Conservation (phyloP, 2,113 vertebrate genomes). For the Antechinus stuartii region DNA sequence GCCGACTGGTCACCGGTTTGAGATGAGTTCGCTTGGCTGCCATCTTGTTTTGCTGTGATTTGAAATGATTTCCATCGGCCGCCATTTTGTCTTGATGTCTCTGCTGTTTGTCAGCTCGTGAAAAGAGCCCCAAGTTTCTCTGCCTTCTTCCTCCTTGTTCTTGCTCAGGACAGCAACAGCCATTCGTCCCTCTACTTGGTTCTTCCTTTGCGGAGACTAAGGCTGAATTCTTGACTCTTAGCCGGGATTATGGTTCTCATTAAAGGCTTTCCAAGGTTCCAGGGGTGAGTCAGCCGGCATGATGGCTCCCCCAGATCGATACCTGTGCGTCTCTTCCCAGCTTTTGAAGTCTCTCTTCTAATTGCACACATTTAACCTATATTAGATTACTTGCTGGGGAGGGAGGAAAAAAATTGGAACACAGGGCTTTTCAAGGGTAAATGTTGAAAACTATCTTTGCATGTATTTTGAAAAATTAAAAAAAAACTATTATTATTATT, state of each 20-base stretch:
- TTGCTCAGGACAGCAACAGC: not conserved
- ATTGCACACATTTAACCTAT: too few species aligned
- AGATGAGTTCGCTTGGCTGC: not conserved
- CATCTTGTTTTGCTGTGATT: not conserved
- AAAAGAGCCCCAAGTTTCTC: not conserved
- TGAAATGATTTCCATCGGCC: not conserved
- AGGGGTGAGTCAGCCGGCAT: not conserved
- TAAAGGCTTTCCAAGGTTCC: not conserved
- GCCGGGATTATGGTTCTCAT: not conserved
- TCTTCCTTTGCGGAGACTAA: not conserved
- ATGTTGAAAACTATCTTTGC: too few species aligned
- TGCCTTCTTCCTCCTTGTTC: not conserved
- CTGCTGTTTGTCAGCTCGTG: not conserved
- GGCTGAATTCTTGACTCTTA: not conserved
- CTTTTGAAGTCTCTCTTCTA: not conserved
- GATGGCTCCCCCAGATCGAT: not conserved
- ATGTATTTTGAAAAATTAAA: too few species aligned
- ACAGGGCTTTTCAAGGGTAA: too few species aligned
- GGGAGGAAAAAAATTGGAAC: too few species aligned
- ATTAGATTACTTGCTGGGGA: too few species aligned
- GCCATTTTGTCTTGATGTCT: not conserved
- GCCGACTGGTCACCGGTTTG: not conserved
- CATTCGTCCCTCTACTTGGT: not conserved
- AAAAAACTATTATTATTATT: too few species aligned
- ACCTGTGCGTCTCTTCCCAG: not conserved